These are phyloP conservation scores for Proisotoma minuta DNA, from an alignment of 2,888 invertebrate species.

Conservation along the genomic window DNA sequence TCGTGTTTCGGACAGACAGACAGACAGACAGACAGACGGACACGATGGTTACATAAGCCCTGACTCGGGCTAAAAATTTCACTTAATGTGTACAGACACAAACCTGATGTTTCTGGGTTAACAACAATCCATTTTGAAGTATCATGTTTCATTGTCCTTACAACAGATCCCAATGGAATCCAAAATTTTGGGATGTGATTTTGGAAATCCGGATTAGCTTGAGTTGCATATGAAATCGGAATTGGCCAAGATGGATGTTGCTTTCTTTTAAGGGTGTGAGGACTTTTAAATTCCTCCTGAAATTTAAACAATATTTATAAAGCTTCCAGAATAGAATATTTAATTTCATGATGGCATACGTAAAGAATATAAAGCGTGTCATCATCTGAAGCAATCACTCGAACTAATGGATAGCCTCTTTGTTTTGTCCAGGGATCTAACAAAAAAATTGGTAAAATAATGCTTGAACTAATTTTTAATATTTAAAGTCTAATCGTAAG, in stretches of 20 bases:
- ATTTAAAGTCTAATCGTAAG: too few species aligned
- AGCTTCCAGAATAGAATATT: not conserved
- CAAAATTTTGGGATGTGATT: conserved; percentile 37
- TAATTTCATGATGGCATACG: conserved; percentile 20
- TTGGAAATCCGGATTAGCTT: conserved; percentile 26
- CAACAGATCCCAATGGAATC: conserved; percentile 25
- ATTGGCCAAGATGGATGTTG: conserved; percentile 33
- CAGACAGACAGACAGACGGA: too few species aligned
- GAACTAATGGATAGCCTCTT: conserved; percentile 50
- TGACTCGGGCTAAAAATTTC: too few species aligned
- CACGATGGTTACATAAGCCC: too few species aligned
- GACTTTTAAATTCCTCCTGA: conserved; percentile 10
- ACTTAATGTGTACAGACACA: too few species aligned
- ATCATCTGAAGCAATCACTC: conserved; percentile 39
- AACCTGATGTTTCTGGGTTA: conserved; percentile 49
- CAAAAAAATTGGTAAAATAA: too few species aligned
- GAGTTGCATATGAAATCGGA: conserved; percentile 35
- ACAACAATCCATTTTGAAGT: conserved; percentile 48
- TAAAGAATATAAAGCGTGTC: conserved; percentile 47
- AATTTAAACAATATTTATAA: not conserved
- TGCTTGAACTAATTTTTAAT: too few species aligned
- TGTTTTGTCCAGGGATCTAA: conserved; percentile 53
- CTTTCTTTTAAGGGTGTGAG: conserved; percentile 1
- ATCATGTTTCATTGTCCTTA: conserved; percentile 16
- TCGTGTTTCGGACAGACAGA: too few species aligned